Base-by-base conservation (phyloP, 2,113 vertebrate genomes). In the Aythya baeri region DNA sequence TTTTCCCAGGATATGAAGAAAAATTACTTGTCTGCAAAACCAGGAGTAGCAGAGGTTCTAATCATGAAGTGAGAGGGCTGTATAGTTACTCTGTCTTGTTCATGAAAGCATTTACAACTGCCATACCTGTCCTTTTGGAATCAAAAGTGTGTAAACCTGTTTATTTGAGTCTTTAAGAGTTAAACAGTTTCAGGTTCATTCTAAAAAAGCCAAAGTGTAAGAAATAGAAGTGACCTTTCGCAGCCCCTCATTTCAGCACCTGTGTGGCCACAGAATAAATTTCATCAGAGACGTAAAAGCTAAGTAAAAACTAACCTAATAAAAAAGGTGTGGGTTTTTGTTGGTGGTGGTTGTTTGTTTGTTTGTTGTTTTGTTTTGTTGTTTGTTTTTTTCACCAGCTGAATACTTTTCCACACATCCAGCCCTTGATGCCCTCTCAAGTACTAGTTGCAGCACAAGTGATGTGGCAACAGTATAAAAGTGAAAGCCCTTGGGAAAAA, bases 221-320 rank as follows among this genome's bases (percentile, higher is more conserved):
- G 54, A 17, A 66, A 13, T 6, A 91, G 26, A 41, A 17, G 52
- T 32, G 32, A 25, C 10, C 26, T 44, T 44, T 32, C 21, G 27
- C 1, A 1, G 29, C 4, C 29, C 22, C 41, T 83, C 44, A 14
- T 54, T 84, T 91, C 25, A 70, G 14, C 12, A 10, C 17, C 5
- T 68, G 11, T 49, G 8, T 32, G 17, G n/a, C 21, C 43, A 54
- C 43, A 54, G 46, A 54, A 9, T n/a, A 78, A 55, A 38, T 63
- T 58, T 91, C 26, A 52, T 25, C 16, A 62, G 4, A 74, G 12
- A 77, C 2, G 4, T 52, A 38, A 88, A 83, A 72, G 6, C 0
- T n/a, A 72, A 77, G 4, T 52, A 38, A 88, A 83, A 72, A 4
- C 0, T n/a, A 72, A 74, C 0, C 0, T 61, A 20, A 29, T 21